These are phyloP conservation scores for Nymphicus hollandicus DNA, from an alignment of 2,113 vertebrate genomes.

Conservation along the genomic window DNA sequence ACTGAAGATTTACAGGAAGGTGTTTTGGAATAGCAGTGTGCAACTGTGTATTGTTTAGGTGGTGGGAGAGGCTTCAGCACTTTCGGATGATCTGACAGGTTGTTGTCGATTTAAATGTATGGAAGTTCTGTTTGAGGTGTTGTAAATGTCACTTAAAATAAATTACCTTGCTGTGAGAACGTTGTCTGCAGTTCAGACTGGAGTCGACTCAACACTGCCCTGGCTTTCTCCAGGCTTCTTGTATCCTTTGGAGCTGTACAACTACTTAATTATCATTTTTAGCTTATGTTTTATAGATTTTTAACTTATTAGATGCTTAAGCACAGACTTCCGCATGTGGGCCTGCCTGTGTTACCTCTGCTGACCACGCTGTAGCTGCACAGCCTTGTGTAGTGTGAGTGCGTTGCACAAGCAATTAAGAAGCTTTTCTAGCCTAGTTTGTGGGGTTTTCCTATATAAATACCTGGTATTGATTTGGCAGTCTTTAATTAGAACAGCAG, in stretches of 20 bases:
- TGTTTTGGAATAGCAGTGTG: neutral
- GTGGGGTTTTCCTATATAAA: neutral
- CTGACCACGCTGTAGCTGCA: neutral
- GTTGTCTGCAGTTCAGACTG: neutral
- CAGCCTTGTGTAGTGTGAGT: accelerated
- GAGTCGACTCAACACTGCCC: neutral
- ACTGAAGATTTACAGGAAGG: neutral
- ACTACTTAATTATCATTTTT: neutral
- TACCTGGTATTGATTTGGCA: neutral
- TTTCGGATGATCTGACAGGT: neutral
- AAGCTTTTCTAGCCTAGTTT: neutral
- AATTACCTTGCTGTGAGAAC: constrained; percentile 54
- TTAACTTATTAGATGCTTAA: neutral
- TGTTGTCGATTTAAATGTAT: neutral
- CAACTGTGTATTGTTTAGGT: neutral
- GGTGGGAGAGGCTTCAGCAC: neutral
- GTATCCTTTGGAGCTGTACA: neutral
- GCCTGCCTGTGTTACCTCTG: neutral
- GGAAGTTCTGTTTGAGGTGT: neutral
- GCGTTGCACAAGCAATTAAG: neutral
- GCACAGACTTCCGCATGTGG: neutral
- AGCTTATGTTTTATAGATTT: neutral
- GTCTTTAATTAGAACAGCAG: neutral
- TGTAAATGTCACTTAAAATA: constrained; percentile 54
- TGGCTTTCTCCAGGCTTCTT: neutral